Conservation (phyloP, 1,140 invertebrate genomes). For the Drosophila burlai region DNA sequence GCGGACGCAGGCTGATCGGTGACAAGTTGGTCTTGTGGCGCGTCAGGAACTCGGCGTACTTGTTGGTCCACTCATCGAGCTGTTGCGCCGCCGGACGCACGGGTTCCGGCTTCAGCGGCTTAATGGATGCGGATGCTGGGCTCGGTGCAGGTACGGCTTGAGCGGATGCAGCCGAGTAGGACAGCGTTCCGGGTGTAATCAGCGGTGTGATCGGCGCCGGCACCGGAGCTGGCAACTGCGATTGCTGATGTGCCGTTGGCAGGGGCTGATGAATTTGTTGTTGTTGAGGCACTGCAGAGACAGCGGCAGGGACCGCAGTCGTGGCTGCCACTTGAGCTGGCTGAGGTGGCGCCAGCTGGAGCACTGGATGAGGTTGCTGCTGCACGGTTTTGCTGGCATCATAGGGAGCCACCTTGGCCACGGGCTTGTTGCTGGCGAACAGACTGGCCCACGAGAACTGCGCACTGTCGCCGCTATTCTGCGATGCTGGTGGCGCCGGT, state of each 20-base stretch:
- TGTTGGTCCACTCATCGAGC: constrained; percentile 78
- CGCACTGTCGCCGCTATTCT: constrained; percentile 61
- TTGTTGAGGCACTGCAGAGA: constrained; percentile 20
- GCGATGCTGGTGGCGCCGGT: constrained; percentile 65
- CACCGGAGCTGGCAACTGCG: constrained; percentile 63
- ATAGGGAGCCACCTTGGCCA: constrained; percentile 87
- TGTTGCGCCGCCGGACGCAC: constrained; percentile 49
- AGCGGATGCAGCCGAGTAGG: constrained; percentile 83
- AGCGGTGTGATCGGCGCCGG: constrained; percentile 65
- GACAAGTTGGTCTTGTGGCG: constrained; percentile 91
- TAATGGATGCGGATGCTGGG: constrained; percentile 47
- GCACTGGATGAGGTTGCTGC: constrained; percentile 29
- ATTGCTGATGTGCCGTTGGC: constrained; percentile 64
- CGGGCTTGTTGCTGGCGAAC: constrained; percentile 85
- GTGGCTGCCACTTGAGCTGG: constrained; percentile 20
- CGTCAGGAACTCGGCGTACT: constrained; percentile 89
- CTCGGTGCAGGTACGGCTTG: constrained; percentile 64
- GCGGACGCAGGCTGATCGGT: constrained; percentile 91
- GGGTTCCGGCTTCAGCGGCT: constrained; percentile 50
- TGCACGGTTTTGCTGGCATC: constrained; percentile 83
- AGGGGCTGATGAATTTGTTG: neutral
- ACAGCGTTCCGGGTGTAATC: constrained; percentile 79
- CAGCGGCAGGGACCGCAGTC: too few species aligned
- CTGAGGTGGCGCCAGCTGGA: constrained; percentile 39
- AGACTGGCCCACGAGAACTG: constrained; percentile 71